These are phyloP conservation scores for Tanaodytes sp. DNA, from an alignment of 2,888 invertebrate species.

Conservation along the genomic window DNA sequence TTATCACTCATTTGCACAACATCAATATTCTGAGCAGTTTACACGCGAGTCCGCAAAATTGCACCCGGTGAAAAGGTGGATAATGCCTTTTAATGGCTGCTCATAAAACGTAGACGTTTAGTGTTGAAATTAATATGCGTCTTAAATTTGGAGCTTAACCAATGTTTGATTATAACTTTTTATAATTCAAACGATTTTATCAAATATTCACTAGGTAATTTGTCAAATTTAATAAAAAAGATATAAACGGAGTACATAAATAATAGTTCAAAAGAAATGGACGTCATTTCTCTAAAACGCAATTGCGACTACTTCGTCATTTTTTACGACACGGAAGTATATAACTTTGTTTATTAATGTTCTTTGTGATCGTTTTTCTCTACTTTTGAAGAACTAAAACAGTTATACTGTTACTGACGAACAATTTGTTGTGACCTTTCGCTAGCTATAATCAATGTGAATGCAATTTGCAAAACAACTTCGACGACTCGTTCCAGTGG, in stretches of 20 bases:
- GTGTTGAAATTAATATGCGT: too few relatives aligned
- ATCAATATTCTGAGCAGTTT: constrained; percentile 45
- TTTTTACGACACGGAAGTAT: too few relatives aligned
- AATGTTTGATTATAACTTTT: too few relatives aligned
- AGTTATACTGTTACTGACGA: background rate
- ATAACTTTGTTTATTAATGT: background rate
- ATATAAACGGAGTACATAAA: too few relatives aligned
- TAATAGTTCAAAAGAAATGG: too few relatives aligned
- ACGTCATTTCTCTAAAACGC: too few relatives aligned
- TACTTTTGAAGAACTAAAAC: background rate
- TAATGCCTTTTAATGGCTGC: constrained; percentile 8
- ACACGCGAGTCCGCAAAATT: constrained; percentile 42
- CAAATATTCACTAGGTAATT: too few relatives aligned
- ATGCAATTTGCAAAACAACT: constrained; percentile 14
- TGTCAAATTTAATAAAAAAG: too few relatives aligned
- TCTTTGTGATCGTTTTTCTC: background rate
- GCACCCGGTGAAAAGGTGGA: constrained; percentile 29
- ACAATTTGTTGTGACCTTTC: constrained; percentile 15
- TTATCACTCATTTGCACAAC: constrained; percentile 50
- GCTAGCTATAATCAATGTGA: constrained; percentile 2
- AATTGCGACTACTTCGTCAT: too few relatives aligned
- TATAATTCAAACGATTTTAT: too few relatives aligned
- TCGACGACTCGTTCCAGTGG: background rate
- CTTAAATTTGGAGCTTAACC: too few relatives aligned
- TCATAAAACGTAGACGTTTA: too few relatives aligned